These are phyloP conservation scores for Dendropsophus ebraccatus DNA, from an alignment of 2,113 vertebrate species.

Conservation along the genomic window DNA sequence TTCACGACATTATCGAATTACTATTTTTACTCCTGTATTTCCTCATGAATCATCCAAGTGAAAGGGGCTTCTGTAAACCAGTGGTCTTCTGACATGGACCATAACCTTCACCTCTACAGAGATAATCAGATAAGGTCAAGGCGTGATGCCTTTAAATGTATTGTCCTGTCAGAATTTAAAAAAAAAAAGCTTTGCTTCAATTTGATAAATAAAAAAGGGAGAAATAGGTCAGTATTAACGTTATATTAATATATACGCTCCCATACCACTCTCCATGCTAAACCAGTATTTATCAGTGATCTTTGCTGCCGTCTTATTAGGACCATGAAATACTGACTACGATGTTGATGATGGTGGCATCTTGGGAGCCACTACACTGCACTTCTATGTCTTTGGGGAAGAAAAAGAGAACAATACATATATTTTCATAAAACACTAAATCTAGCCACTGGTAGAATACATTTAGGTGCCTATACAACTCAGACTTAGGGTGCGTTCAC, in stretches of 20 bases:
- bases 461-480: no score
- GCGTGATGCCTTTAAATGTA: constrained; percentile 9
- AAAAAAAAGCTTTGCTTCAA: neutral
- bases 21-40: constrained; percentile 23
- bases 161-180: constrained; percentile 1
- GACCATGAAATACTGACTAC: no score
- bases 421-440: no score
- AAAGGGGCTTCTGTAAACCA: constrained; percentile 30
- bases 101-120: constrained; percentile 17
- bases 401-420: no score
- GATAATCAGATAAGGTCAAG: constrained; percentile 33
- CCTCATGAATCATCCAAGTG: constrained; percentile 17
- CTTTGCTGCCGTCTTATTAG: no score
- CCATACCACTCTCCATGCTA: neutral
- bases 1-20: constrained; percentile 46
- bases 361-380: no score
- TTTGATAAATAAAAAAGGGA: neutral
- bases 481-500: no score
- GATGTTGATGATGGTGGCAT: no score
- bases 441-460: neutral
- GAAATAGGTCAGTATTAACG: neutral
- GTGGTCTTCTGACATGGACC: constrained; percentile 14
- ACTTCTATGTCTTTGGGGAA: no score
- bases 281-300: neutral
- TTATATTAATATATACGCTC: neutral